Evolutionary conservation across 2,797 vertebrate species (phyloP), one percentile per base, ranked within the genome.

Genomic region (Cyprinella venusta): DNA sequence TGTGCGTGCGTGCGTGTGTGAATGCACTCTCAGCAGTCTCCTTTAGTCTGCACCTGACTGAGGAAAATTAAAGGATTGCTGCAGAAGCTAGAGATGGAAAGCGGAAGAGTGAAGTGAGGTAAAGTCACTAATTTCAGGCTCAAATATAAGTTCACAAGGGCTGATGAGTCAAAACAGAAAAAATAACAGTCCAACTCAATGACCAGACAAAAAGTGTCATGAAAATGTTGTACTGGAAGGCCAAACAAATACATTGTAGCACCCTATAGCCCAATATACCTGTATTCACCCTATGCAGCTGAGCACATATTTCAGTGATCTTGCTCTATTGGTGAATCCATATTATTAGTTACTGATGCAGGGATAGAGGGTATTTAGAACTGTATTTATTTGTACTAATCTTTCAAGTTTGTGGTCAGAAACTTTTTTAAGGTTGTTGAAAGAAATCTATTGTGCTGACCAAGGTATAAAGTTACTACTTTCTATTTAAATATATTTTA

Each of bases 11-110:
- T 19, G 63, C 36, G 30, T 38, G 36, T 40, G 65, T n/a, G 70
- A 5, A 33, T 30, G 64, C 36, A 56, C 71, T 42, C 71, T 54
- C 71, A 82, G 45, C 70, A 67, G 48, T 82, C 63, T 56, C 33
- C 9, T 42, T n/a, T 33, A 26, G 48, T 45, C 72, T 82, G 50
- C 40, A n/a, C 38, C 69, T 76, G 19, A 68, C 63, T 69, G 36
- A 68, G 50, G 48, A 76, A 68, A 76, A 68, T 76, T 54, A 69
- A 83, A 69, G 36, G 63, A 76, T 45, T 69, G 72, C 71, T 56
- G 70, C 33, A 65, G 15, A 72, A 40, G 30, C 33, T 10, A n/a
- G 3, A 52, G 21, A 64, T 21, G 10, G 4, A 59, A 76, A 76
- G 38, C 8, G 1, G 16, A 36, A 64, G 59, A 50, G 59, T 24